Percentiles rank a stretch among this genome's conserved stretches.
Conservation (phyloP, 1,140 invertebrate genomes). For the Helicoverpa armigera region DNA sequence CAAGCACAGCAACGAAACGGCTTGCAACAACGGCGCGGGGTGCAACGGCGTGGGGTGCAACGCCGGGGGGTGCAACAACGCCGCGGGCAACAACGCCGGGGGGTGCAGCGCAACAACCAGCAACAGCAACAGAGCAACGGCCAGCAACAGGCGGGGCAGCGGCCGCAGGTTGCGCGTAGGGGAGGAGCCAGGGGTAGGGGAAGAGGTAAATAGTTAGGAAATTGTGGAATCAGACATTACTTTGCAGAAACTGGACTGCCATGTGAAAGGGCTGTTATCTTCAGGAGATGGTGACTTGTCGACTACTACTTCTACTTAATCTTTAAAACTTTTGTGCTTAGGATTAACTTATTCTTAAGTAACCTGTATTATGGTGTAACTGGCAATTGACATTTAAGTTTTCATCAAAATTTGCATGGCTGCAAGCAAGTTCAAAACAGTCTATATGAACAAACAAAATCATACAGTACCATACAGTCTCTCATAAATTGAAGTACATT, state of each 20-base stretch:
- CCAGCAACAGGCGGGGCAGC: background rate
- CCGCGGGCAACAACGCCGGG: background rate
- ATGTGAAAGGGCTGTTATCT: no score
- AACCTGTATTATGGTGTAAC: no score
- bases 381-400: background rate
- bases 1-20: background rate
- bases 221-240: no score
- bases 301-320: no score
- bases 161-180: background rate
- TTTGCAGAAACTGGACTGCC: no score
- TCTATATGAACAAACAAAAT: no score
- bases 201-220: slow-evolving; percentile 14
- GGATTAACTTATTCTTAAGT: no score
- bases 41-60: background rate
- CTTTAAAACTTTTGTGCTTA: no score
- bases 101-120: background rate
- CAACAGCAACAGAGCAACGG: background rate
- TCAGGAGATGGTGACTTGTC: no score
- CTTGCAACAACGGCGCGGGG: slow-evolving; percentile 1
- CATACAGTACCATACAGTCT: no score
- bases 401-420: no score
- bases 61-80: slow-evolving; percentile 1
- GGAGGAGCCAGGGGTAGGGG: slow-evolving; percentile 28
- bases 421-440: no score
- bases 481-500: background rate